Conservation (phyloP, 2,113 vertebrate genomes). For the Periophthalmodon schlosseri region DNA sequence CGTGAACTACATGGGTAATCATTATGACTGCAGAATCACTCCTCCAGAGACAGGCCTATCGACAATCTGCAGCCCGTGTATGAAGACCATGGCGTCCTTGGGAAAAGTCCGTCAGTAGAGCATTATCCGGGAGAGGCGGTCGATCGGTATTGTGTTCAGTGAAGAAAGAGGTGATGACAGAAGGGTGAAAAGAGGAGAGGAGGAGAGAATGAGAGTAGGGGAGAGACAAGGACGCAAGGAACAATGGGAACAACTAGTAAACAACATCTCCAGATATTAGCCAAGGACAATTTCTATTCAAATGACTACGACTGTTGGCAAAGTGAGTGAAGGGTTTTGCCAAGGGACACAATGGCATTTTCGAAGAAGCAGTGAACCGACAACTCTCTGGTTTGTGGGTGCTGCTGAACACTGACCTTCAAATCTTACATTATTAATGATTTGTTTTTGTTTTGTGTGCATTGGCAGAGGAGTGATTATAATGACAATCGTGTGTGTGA, state of each 20-base stretch:
- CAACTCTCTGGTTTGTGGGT: too few relatives aligned
- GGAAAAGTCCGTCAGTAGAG: conserved; percentile 34
- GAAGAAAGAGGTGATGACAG: conserved; percentile 20
- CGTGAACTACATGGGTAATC: neutral
- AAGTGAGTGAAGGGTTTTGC: too few relatives aligned
- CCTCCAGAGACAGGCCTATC: neutral
- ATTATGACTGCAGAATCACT: neutral
- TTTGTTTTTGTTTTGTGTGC: too few relatives aligned
- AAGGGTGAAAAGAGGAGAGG: conserved; percentile 39
- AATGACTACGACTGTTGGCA: too few relatives aligned
- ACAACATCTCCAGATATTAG: too few relatives aligned
- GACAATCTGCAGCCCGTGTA: neutral
- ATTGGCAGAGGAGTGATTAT: too few relatives aligned
- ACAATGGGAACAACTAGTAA: conserved; percentile 25
- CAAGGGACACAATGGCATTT: too few relatives aligned
- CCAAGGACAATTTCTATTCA: too few relatives aligned
- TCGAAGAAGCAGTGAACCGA: too few relatives aligned
- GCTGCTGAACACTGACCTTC: too few relatives aligned
- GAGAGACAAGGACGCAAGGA: neutral
- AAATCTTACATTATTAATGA: too few relatives aligned
- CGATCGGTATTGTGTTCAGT: conserved; percentile 18
- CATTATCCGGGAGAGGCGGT: conserved; percentile 18
- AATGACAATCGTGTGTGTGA: too few relatives aligned
- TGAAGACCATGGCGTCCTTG: conserved; percentile 26
- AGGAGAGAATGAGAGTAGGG: conserved; percentile 6